Evolutionary conservation across 1,140 invertebrate genomes (phyloP), one percentile per base, ranked within the genome.

Genomic region (Tetramorium parvispinum): DNA sequence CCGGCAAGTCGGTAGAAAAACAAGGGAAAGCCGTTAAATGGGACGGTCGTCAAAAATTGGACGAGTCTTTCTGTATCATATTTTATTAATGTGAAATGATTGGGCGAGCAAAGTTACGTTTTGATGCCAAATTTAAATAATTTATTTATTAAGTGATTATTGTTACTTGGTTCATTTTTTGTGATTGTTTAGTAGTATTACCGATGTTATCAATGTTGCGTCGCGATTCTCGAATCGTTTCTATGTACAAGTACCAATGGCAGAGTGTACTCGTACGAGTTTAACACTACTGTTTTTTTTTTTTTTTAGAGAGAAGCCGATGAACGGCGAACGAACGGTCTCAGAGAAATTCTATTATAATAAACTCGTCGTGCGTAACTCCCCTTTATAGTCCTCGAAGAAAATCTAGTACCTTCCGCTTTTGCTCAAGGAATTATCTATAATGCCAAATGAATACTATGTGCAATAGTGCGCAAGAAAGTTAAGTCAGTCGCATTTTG

Each of bases 321-420:
- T 63, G 13, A 73, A 75, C 21, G 43, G 11, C 32, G 82, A 85
- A 75, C 81, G 55, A 61, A 71, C 82, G 82, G n/a, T 77, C 65
- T 16, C 40, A 49, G 21, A 83, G 21, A 83, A 75, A 49, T 24
- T 75, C 13, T 73, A 75, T 55, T 75, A 24, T 73, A 49, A 55
- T 51, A 59, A 87, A 66, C 71, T 57, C 37, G 32, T 65, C 83
- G 21, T 61, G 21, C 71, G 66, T 77, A 51, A 81, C 53, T 87
- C 59, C 66, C 43, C 59, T 59, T 43, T 59, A 81, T 73, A 78
- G 49, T 86, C 46, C 61, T 85, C 79, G 59, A 85, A 59, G 24
- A 85, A n/a, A 79, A 90, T 85, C 87, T 88, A 88, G 66, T 91
- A 90, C 88, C 73, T 88, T 78, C 43, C 65, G 87, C 87, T 90